phyloP scores from a whole-genome alignment of 2,113 vertebrate species.

The Psophia crepitans region DNA sequence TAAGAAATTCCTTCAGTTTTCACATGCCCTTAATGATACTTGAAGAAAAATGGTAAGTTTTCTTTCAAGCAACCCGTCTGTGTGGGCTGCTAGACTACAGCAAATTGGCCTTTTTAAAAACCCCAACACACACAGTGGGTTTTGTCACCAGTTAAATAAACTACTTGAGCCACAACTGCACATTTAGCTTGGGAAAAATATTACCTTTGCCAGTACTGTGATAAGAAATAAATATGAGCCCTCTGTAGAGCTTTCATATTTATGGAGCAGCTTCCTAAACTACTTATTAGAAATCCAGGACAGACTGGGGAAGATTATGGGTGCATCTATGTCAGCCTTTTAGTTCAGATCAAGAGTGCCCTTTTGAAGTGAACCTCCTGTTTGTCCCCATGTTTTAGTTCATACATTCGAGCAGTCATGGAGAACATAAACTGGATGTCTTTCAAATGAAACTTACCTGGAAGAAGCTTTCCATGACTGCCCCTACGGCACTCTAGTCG shows the following conservation, averaged over 20 bases:
- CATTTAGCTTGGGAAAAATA: background rate
- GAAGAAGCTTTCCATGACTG: background rate
- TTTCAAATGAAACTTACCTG: background rate
- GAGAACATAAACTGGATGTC: background rate
- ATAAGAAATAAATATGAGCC: background rate
- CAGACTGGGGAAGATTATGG: background rate
- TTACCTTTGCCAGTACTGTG: background rate
- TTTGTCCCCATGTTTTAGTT: background rate
- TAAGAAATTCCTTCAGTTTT: background rate
- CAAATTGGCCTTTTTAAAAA: background rate
- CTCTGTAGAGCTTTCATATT: background rate
- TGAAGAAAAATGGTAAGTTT: background rate
- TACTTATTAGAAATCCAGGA: background rate
- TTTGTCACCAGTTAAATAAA: conserved; percentile 1
- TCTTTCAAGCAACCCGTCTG: background rate
- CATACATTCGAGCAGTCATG: background rate
- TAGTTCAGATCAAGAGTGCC: background rate
- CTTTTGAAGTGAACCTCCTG: background rate
- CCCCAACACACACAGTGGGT: background rate
- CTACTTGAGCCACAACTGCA: background rate
- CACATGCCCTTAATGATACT: background rate
- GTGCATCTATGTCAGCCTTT: background rate
- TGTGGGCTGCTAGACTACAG: background rate
- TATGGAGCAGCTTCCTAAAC: background rate
- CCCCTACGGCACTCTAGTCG: background rate